Percentiles rank a stretch among this genome's conserved stretches.
Evolutionary conservation across 2,888 invertebrate species (phyloP).

Genomic region (Conus canariensis): DNA sequence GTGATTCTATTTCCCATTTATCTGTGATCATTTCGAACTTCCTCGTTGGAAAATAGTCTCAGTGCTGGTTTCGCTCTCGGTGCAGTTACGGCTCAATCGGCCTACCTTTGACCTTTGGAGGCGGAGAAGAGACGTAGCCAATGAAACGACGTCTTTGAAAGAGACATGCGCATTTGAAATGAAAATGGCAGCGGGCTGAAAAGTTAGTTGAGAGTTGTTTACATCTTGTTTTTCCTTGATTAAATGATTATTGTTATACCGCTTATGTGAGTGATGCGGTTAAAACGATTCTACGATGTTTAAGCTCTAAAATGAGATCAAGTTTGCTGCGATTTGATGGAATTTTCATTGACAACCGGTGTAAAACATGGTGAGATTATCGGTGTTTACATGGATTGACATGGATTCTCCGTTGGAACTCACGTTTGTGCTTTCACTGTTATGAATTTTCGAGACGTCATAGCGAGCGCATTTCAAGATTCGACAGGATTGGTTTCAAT

Average conservation of each 20-base stretch:
- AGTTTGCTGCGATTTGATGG: not conserved
- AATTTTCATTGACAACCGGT: conserved; percentile 13
- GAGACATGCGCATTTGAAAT: conserved; percentile 15
- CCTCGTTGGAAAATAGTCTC: too few species aligned
- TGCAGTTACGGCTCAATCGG: too few species aligned
- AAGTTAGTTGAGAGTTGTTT: not conserved
- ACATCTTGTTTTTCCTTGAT: conserved; percentile 19
- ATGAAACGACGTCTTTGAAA: not conserved
- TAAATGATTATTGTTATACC: conserved; percentile 12
- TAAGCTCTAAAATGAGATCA: not conserved
- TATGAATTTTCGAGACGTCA: not conserved
- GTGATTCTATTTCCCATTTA: too few species aligned
- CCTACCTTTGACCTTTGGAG: conserved; percentile 10
- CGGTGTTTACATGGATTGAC: not conserved
- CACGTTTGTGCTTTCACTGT: not conserved
- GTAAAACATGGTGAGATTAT: not conserved
- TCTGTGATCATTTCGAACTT: too few species aligned
- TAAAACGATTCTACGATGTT: not conserved
- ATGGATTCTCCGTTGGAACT: not conserved
- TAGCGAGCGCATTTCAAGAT: not conserved
- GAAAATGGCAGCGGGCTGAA: conserved; percentile 20
- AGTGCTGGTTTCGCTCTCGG: too few species aligned
- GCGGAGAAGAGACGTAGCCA: conserved; percentile 4
- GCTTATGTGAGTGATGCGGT: not conserved
- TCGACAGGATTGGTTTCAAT: not conserved